A percentile compares a stretch with the other conserved stretches of the same genome.
phyloP scores from a whole-genome alignment of 1,140 invertebrate genomes.

The Neotoxoptera formosana region DNA sequence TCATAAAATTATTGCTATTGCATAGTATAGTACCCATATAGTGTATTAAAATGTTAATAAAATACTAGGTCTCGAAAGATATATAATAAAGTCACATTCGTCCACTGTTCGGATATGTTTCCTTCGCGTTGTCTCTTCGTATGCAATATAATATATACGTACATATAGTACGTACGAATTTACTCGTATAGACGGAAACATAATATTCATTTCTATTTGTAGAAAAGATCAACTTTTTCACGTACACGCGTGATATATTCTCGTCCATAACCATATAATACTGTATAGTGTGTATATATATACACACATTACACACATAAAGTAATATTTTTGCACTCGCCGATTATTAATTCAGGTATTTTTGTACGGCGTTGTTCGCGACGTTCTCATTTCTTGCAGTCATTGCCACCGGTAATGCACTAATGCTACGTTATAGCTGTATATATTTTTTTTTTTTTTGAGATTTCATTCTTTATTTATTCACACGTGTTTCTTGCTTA shows the following conservation, averaged over 20 bases:
- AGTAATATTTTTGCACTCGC: not conserved
- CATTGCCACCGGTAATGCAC: not conserved
- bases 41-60: conserved; percentile 17
- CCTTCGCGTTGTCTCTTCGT: not conserved
- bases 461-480: conserved; percentile 18
- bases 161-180: not conserved
- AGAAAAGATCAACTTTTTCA: not conserved
- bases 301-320: not conserved
- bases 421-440: not conserved
- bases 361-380: not conserved
- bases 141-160: not conserved
- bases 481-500: not conserved
- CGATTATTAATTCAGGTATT: conserved; percentile 14
- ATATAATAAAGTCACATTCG: not conserved
- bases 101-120: not conserved
- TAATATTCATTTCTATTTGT: not conserved
- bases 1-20: not conserved
- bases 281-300: not conserved
- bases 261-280: conserved; percentile 1
- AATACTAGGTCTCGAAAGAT: not conserved
- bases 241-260: not conserved
- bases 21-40: not conserved
- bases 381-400: not conserved
- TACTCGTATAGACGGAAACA: not conserved
- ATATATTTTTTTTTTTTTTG: not conserved